A percentile compares a stretch with the other conserved stretches of the same genome.
phyloP scores from a whole-genome alignment of 1,140 invertebrate species.

The Eufriesea mexicana region DNA sequence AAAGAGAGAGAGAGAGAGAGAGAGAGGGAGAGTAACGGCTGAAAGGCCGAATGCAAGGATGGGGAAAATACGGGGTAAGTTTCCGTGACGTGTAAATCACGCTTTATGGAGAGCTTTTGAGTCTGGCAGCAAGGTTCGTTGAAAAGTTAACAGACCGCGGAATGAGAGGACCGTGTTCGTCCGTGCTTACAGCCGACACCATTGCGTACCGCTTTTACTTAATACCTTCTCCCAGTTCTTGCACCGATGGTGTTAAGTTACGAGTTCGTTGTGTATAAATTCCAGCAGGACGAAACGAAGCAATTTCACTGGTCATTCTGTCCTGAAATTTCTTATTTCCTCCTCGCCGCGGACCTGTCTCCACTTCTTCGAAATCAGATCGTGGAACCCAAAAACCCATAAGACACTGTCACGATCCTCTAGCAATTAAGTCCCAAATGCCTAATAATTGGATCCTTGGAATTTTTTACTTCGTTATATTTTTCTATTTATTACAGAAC shows the following conservation, averaged over 20 bases:
- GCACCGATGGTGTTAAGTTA: conserved; percentile 45
- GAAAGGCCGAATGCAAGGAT: conserved; percentile 68
- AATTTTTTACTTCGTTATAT: too few relatives aligned
- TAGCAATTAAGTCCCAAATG: too few relatives aligned
- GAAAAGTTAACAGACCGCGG: conserved; percentile 73
- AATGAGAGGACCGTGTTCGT: conserved; percentile 62
- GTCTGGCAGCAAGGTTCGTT: conserved; percentile 63
- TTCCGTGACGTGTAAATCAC: conserved; percentile 67
- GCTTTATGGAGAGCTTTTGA: conserved; percentile 62
- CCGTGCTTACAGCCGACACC: conserved; percentile 28
- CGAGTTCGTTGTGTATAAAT: conserved; percentile 37
- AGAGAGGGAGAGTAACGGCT: not conserved
- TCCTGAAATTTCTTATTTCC: not conserved
- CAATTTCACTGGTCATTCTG: conserved; percentile 15
- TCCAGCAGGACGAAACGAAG: not conserved
- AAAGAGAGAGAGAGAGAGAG: conserved; percentile 31
- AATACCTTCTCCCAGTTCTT: conserved; percentile 60
- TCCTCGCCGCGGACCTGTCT: too few relatives aligned
- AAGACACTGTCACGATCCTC: too few relatives aligned
- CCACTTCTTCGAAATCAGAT: too few relatives aligned
- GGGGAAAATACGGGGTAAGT: conserved; percentile 51
- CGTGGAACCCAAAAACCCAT: too few relatives aligned
- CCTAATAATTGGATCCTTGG: too few relatives aligned
- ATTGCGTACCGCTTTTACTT: conserved; percentile 63
- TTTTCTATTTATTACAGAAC: too few relatives aligned